A percentile compares a stretch with the other conserved stretches of the same genome.
phyloP scores from a whole-genome alignment of 2,113 vertebrate genomes.

The Heliornis fulica region DNA sequence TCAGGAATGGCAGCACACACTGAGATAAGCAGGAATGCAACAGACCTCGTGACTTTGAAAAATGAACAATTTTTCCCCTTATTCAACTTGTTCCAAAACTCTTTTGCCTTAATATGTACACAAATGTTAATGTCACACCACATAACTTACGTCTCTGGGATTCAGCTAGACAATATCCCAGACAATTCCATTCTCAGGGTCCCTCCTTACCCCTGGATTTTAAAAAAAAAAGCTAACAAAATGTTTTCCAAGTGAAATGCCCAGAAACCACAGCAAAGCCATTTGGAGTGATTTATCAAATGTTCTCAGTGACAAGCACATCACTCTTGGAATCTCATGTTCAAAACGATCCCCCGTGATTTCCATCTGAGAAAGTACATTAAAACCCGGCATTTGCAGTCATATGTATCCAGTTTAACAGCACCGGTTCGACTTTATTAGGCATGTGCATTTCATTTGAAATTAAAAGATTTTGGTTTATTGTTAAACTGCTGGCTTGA shows the following conservation, averaged over 20 bases:
- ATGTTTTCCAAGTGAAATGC: constrained; percentile 54
- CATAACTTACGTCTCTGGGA: constrained; percentile 28
- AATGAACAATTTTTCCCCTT: neutral
- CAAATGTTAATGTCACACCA: neutral
- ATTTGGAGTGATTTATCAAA: constrained; percentile 46
- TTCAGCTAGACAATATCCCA: constrained; percentile 52
- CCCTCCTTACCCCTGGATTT: constrained; percentile 57
- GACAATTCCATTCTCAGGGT: constrained; percentile 64
- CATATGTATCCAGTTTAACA: constrained; percentile 38
- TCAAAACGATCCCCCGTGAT: constrained; percentile 1
- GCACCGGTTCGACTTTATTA: constrained; percentile 41
- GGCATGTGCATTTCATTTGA: constrained; percentile 42
- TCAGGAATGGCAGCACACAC: neutral
- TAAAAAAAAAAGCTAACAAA: constrained; percentile 23
- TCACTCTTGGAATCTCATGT: constrained; percentile 22
- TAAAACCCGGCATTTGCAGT: constrained; percentile 11
- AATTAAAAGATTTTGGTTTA: neutral
- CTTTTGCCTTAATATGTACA: neutral
- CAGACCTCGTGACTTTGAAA: neutral
- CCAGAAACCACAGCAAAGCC: constrained; percentile 67
- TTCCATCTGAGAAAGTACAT: constrained; percentile 33
- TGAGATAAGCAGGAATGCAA: neutral
- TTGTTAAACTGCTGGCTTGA: constrained; percentile 14
- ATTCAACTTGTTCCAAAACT: neutral
- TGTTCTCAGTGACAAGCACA: constrained; percentile 46